Evolutionary conservation across 1,140 invertebrate genomes (phyloP).

Genomic region (Leptestheria dahalacensis): DNA sequence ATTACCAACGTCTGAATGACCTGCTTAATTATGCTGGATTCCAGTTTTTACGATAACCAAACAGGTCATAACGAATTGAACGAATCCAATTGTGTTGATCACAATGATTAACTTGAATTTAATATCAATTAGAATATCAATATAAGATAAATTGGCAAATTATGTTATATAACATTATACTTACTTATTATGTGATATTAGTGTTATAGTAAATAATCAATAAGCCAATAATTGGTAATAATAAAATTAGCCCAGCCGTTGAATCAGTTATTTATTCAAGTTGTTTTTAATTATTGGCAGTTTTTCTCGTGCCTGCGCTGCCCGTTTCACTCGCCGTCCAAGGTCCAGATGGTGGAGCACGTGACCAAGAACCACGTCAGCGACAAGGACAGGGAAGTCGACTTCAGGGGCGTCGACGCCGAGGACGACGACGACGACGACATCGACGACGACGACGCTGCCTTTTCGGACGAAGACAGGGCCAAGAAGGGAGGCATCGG

Average conservation of each 20-base stretch:
- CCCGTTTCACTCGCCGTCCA: background rate
- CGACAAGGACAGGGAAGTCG: background rate
- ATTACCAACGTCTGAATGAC: background rate
- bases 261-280: too few species aligned
- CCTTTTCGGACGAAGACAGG: background rate
- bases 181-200: background rate
- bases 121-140: background rate
- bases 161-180: background rate
- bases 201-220: background rate
- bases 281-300: background rate
- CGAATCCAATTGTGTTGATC: too few species aligned
- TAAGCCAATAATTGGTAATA: too few species aligned
- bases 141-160: too few species aligned
- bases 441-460: background rate
- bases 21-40: too few species aligned
- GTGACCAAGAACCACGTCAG: background rate
- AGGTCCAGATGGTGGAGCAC: background rate
- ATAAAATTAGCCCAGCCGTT: too few species aligned
- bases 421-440: background rate
- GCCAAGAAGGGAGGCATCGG: background rate
- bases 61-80: too few species aligned
- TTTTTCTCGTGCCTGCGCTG: conserved; percentile 1
- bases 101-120: background rate
- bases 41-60: too few species aligned
- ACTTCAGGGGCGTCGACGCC: background rate